Conservation (phyloP, 2,888 invertebrate species). For the Drosophila acutilabella region DNA sequence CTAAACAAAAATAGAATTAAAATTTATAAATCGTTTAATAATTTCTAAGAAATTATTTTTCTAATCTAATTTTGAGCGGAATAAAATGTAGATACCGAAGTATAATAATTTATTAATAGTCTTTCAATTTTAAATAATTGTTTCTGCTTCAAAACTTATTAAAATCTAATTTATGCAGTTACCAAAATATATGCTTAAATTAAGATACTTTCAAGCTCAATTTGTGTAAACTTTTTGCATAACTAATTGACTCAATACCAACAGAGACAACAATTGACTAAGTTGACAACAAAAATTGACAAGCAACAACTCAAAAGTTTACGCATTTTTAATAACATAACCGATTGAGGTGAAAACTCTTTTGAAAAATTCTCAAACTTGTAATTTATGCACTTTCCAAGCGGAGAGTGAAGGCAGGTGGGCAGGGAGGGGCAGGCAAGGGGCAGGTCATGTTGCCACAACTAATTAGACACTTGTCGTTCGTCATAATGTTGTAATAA, state of each 20-base stretch:
- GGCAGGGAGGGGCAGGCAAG: background rate
- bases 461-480: constrained; percentile 81
- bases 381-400: constrained; percentile 56
- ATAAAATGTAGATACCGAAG: background rate
- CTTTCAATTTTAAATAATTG: too few relatives aligned
- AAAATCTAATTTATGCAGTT: too few relatives aligned
- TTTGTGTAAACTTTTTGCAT: too few relatives aligned
- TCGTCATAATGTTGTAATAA: constrained; percentile 78
- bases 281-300: too few relatives aligned
- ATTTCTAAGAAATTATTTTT: constrained; percentile 40
- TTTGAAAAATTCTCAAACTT: constrained; percentile 24
- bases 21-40: constrained; percentile 24
- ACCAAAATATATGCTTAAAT: too few relatives aligned
- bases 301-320: constrained; percentile 12
- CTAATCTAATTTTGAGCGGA: too few relatives aligned
- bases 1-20: constrained; percentile 21
- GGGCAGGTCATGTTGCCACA: constrained; percentile 58
- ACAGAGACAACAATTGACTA: too few relatives aligned
- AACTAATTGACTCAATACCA: too few relatives aligned
- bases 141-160: too few relatives aligned
- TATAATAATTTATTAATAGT: constrained; percentile 7
- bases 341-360: background rate
- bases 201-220: too few relatives aligned
- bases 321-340: constrained; percentile 35
- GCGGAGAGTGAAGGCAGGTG: background rate